Evolutionary conservation across 2,113 vertebrate genomes (phyloP), one percentile per base, ranked within the genome.

Genomic region (Fregetta grallaria): DNA sequence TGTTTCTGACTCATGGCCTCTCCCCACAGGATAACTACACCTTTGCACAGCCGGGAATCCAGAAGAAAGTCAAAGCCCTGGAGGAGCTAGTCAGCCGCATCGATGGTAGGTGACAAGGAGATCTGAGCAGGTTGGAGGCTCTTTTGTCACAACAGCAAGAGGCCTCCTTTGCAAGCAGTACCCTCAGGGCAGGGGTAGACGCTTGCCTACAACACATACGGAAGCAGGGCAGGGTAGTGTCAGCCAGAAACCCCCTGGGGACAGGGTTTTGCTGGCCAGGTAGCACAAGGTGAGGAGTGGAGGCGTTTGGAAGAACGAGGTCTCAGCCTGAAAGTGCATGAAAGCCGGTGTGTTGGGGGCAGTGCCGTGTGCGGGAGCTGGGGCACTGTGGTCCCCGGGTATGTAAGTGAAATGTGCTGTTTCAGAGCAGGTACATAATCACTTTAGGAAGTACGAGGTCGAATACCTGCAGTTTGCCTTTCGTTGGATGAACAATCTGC

Each of bases 1-100:
- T 90, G 36, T 40, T 71, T n/a, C 63, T 91, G 92, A 82, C 75
- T 55, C 8, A 0, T 18, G 38, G n/a, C 67, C 63, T 96, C 8
- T 97, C 61, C 89, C 77, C 49, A 26, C 97, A 99, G 99, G 99
- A 99, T 96, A 99, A 99, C 97, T 99, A 99, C 98, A 99, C 99
- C 7, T 99, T 99, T 91, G 99, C 99, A 88, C 99, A 99, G 95
- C 99, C 99, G 1, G 99, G 99, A 29, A 99, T 99, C 97, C 99
- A 99, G 98, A 99, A 99, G 97, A 99, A 99, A 94, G 99, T 99
- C 90, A 99, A 99, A 96, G 99, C 99, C 12, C 97, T 99, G 96
- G 99, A 99, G 97, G 99, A 99, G 97, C 99, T 99, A 9, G 99
- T 99, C 94, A 99, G 99, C 97, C 97, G 99, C 78, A 99, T 99